Evolutionary conservation across 2,113 vertebrate species (phyloP).

Genomic region (Tachuris rubrigastra): DNA sequence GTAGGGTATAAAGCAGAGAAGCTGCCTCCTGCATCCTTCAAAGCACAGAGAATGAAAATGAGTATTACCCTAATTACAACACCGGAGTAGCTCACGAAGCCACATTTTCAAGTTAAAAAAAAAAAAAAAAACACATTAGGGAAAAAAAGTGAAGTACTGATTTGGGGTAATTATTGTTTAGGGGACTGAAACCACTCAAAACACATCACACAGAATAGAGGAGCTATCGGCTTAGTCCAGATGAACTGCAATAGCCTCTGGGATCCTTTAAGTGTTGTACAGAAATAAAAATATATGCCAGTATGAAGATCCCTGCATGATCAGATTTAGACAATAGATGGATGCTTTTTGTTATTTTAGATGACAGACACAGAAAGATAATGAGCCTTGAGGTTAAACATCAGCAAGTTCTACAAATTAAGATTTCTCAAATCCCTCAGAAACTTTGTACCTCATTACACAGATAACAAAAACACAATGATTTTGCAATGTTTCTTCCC

Average conservation of each 20-base stretch:
- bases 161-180: background rate
- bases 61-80: background rate
- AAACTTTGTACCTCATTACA: background rate
- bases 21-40: background rate
- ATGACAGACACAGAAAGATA: background rate
- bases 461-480: background rate
- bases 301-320: background rate
- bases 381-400: background rate
- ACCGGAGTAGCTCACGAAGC: background rate
- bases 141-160: background rate
- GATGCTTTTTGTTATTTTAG: background rate
- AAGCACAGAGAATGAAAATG: background rate
- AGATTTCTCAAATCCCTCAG: background rate
- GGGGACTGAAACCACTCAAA: background rate
- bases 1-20: background rate
- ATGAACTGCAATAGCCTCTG: background rate
- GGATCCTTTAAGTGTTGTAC: background rate
- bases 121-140: background rate
- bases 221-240: background rate
- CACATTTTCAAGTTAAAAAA: background rate
- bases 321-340: background rate
- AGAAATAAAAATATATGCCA: background rate
- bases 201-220: background rate
- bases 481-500: background rate
- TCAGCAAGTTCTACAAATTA: background rate